Conservation (phyloP, 2,113 vertebrate genomes). For the Hippocampus guttulatus region DNA sequence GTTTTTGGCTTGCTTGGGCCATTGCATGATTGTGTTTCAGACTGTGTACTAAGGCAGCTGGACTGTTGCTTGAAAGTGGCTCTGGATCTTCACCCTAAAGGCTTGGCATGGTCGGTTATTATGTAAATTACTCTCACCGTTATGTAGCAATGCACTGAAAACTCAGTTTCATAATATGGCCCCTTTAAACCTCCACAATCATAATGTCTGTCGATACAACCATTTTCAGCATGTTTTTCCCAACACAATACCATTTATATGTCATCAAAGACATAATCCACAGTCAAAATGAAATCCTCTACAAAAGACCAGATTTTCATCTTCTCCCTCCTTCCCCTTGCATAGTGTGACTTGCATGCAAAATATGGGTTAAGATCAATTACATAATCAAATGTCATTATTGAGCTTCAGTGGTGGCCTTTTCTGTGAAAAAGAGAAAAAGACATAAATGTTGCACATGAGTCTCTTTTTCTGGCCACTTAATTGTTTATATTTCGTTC, state of each 20-base stretch:
- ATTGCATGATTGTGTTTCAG: too few relatives aligned
- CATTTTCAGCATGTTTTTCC: conserved; percentile 23
- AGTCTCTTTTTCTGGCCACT: neutral
- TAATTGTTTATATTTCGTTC: neutral
- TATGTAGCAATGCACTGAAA: too few relatives aligned
- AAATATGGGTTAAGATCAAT: neutral
- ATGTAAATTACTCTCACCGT: too few relatives aligned
- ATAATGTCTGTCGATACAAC: conserved; percentile 20
- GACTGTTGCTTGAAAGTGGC: too few relatives aligned
- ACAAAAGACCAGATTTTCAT: conserved; percentile 1
- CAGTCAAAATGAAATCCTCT: conserved; percentile 21
- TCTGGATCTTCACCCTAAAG: too few relatives aligned
- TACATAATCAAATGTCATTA: neutral
- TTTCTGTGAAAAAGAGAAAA: neutral
- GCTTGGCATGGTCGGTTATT: too few relatives aligned
- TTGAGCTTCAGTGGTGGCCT: neutral
- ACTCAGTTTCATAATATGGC: too few relatives aligned
- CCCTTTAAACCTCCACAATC: neutral
- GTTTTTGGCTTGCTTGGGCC: too few relatives aligned
- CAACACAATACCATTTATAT: conserved; percentile 37
- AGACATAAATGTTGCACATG: neutral
- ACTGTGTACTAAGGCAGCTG: too few relatives aligned
- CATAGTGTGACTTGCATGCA: conserved; percentile 1
- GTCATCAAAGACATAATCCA: conserved; percentile 31
- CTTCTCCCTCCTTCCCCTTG: neutral